A percentile compares a stretch with the other conserved stretches of the same genome.
Conservation (phyloP, 2,797 vertebrate species). For the Mormyrops boulengeri region DNA sequence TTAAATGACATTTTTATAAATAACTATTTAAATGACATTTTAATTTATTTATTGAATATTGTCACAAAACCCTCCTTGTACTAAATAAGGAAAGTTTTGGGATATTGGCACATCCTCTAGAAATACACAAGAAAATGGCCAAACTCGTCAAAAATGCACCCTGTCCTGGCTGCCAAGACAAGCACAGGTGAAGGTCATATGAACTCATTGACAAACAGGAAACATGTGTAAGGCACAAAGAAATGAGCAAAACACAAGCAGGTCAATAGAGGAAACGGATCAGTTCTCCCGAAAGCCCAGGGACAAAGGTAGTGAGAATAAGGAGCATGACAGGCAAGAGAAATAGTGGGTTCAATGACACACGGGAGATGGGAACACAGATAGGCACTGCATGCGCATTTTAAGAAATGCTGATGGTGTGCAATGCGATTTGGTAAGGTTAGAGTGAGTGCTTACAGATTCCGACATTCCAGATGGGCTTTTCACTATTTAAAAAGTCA, state of each 20-base stretch:
- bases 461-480: not conserved
- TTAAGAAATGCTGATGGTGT: not conserved
- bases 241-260: not conserved
- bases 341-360: not conserved
- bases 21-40: not conserved
- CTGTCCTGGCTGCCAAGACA: not conserved
- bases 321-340: not conserved
- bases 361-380: not conserved
- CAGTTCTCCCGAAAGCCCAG: not conserved
- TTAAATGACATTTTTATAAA: not conserved
- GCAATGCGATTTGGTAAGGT: not conserved
- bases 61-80: not conserved
- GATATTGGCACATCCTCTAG: not conserved
- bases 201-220: conserved; percentile 10
- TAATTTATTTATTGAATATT: not conserved
- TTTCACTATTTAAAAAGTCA: not conserved
- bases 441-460: not conserved
- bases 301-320: not conserved
- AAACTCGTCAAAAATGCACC: not conserved
- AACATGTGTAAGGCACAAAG: not conserved
- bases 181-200: conserved; percentile 1
- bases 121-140: not conserved
- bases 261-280: not conserved
- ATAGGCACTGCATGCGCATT: not conserved
- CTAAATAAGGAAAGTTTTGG: not conserved